phyloP scores from a whole-genome alignment of 2,888 invertebrate species.

The Drosophila anceps region DNA sequence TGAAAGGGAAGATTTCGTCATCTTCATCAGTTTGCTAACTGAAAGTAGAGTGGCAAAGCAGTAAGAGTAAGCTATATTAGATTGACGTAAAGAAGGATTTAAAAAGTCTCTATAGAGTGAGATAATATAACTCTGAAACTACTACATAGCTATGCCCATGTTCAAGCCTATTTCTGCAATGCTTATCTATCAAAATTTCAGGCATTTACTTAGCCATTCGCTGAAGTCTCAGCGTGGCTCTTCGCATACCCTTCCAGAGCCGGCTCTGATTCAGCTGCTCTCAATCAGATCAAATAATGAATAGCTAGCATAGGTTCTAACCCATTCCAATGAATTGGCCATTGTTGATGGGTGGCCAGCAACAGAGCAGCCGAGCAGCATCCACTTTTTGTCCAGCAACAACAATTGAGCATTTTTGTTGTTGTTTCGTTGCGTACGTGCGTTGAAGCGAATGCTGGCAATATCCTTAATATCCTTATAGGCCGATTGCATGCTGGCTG shows the following conservation, averaged over 20 bases:
- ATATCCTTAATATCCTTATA: slow-evolving; percentile 67
- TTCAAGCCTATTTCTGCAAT: not conserved
- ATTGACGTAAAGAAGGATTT: not conserved
- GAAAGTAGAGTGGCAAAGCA: not conserved
- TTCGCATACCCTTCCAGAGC: not conserved
- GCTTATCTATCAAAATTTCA: not conserved
- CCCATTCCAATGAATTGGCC: slow-evolving; percentile 46
- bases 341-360: slow-evolving; percentile 54
- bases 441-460: slow-evolving; percentile 53
- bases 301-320: slow-evolving; percentile 20
- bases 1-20: not conserved
- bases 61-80: not conserved
- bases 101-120: too few species aligned
- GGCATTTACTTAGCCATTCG: not conserved
- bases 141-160: too few species aligned
- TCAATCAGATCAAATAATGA: slow-evolving; percentile 44
- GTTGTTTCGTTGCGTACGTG: slow-evolving; percentile 44
- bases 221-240: not conserved
- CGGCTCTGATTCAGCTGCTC: slow-evolving; percentile 44
- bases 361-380: slow-evolving; percentile 2
- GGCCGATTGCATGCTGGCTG: slow-evolving; percentile 70
- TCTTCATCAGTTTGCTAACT: not conserved
- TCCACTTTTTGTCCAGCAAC: slow-evolving; percentile 39
- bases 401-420: slow-evolving; percentile 16
- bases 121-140: too few species aligned